phyloP scores from a whole-genome alignment of 2,113 vertebrate species.

The Trematocara unimaculatum region DNA sequence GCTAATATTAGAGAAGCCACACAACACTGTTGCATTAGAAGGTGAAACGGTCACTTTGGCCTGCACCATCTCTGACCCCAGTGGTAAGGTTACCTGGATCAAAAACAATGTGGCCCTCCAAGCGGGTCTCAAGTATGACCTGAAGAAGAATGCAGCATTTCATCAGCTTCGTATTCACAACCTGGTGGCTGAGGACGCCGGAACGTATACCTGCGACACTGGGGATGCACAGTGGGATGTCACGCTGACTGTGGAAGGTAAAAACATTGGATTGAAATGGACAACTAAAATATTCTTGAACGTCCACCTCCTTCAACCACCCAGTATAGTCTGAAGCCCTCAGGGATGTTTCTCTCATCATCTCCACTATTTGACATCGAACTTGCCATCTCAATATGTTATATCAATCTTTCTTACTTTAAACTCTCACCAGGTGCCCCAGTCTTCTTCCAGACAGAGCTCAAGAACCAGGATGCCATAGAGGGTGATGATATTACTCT shows the following conservation, averaged over 20 bases:
- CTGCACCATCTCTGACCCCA: constrained; percentile 77
- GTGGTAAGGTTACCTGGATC: constrained; percentile 53
- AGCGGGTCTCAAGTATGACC: constrained; percentile 63
- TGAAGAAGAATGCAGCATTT: constrained; percentile 49
- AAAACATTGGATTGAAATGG: constrained; percentile 10
- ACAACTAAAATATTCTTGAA: constrained; percentile 11
- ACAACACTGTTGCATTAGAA: constrained; percentile 67
- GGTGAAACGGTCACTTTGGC: constrained; percentile 70
- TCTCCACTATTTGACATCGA: background rate
- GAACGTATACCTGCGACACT: constrained; percentile 73
- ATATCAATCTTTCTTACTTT: constrained; percentile 12
- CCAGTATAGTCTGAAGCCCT: background rate
- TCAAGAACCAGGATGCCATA: constrained; percentile 74
- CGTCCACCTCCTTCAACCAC: background rate
- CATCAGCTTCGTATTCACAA: constrained; percentile 70
- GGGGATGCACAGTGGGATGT: constrained; percentile 76
- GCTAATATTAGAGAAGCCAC: constrained; percentile 68
- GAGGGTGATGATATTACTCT: constrained; percentile 76
- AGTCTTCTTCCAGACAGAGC: constrained; percentile 76
- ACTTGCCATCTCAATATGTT: background rate
- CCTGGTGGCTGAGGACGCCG: constrained; percentile 68
- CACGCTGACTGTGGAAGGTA: constrained; percentile 79
- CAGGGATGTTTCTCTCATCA: background rate
- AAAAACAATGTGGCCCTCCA: constrained; percentile 47
- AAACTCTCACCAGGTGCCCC: constrained; percentile 69